Base-by-base conservation (phyloP, 2,797 vertebrate genomes). In the Brachymystax lenok region DNA sequence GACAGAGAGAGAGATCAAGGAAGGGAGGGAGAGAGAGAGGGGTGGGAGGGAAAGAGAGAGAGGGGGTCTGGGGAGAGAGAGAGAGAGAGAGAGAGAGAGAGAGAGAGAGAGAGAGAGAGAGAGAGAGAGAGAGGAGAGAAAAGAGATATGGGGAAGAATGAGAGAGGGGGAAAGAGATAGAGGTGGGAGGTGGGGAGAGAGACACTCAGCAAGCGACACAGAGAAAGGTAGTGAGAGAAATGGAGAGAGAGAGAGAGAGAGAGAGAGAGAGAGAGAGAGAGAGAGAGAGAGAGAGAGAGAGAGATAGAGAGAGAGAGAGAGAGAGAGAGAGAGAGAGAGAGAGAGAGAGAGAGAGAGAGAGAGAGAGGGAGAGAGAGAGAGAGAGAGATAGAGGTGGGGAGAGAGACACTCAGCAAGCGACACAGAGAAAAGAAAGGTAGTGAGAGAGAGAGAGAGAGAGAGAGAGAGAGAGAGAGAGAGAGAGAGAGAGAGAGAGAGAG, bases 251-350 rank as follows among this genome's bases (percentile, higher is more conserved):
- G 64, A 75, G 17, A 67, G 61, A 73, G 30, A 61, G 30, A 74
- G 51, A 63, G 27, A 40, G 73, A 66, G 71, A 69, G 24, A 61
- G 8, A 71, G 28, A 77, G 35, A 30, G 33, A 74, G 40, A 75
- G 64, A 75, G 17, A 67, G 61, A 73, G 30, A 61, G 30, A 74
- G 70, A 63, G 27, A 56, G 27, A 73, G 40, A 72, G 19, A 72
- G 67, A 73, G 30, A 67, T 52, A 77, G 75, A 74, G 71, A 66
- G 59, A 68, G 69, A 75, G n/a, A 64, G 24, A 74, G 21, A 63
- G 69, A 74, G 50, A 27, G 71, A n/a, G n/a, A n/a, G n/a, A n/a
- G n/a, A n/a, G n/a, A n/a, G n/a, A n/a, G n/a, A n/a, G n/a, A n/a
- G n/a, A n/a, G n/a, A n/a, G 27, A 28, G 30, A 40, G 54, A 28